Evolutionary conservation across 2,113 vertebrate species (phyloP).

Genomic region (Siphamia tubifer): DNA sequence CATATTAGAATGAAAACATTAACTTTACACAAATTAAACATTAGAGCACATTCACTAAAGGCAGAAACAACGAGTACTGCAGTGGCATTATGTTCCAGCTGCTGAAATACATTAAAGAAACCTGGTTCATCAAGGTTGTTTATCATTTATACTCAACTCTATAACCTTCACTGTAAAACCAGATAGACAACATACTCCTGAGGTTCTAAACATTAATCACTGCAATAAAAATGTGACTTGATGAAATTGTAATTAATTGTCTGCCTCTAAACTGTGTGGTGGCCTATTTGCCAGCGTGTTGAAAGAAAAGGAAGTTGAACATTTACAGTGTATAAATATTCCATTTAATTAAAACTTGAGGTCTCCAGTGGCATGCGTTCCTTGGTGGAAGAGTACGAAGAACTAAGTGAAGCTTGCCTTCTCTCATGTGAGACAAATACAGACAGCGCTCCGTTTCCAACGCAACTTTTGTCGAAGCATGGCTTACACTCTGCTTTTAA

Average conservation of each 20-base stretch:
- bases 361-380: slow-evolving; percentile 54
- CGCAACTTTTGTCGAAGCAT: slow-evolving; percentile 23
- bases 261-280: slow-evolving; percentile 56
- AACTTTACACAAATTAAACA: too few species aligned
- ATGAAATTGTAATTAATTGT: slow-evolving; percentile 76
- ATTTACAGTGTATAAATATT: slow-evolving; percentile 64
- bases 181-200: slow-evolving; percentile 49
- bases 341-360: slow-evolving; percentile 74
- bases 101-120: too few species aligned
- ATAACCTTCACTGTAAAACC: too few species aligned
- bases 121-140: too few species aligned
- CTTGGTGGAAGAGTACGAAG: slow-evolving; percentile 29
- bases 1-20: too few species aligned
- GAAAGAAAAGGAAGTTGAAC: slow-evolving; percentile 54
- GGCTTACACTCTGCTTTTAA: background rate
- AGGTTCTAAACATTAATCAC: slow-evolving; percentile 70
- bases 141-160: too few species aligned
- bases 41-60: too few species aligned
- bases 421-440: slow-evolving; percentile 55
- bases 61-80: too few species aligned
- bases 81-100: too few species aligned
- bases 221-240: slow-evolving; percentile 60
- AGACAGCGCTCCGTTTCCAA: slow-evolving; percentile 27
- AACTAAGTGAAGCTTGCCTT: slow-evolving; percentile 37
- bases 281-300: slow-evolving; percentile 73